Base-by-base conservation (phyloP, 2,888 invertebrate genomes). In the Papilio demoleus region DNA sequence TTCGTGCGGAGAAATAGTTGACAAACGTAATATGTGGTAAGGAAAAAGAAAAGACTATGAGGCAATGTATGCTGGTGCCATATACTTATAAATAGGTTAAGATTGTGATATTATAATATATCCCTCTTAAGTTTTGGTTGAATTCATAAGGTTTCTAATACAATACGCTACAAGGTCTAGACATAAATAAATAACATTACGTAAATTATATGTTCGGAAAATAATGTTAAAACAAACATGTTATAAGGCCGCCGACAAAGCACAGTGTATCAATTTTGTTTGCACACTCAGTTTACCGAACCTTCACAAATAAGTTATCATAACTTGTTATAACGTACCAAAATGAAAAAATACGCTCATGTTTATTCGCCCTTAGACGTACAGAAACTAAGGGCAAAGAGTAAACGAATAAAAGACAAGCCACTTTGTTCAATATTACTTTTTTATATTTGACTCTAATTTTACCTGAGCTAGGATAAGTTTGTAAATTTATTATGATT, bases 231-330 rank as follows among this genome's bases (percentile, higher is more conserved):
- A 36, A 63, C 12, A 27, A 40, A 58, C 27, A 50, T 38, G 12
- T 40, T 59, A 68, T 65, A 65, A 65, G 34, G 22, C 36, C 53
- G 60, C 58, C 62, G 34, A 66, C 45, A 69, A 61, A 61, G 69
- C n/a, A n/a, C 45, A 24, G 61, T 61, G 59, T 84, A 84, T 82
- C 79, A 81, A 78, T 82, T 78, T 81, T 85, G 82, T 85, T 86
- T 82, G 75, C 79, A 71, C 79, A 79, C 80, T 75, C 72, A 80
- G 84, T 81, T 83, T 83, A 77, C 79, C 81, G 81, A 81, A 81
- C 79, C 82, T 79, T 83, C 76, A 77, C 84, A 85, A 88, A 86
- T 85, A 86, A 82, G 82, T 82, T 86, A 86, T 86, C 81, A 83
- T 87, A 86, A 83, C 82, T 84, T 85, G 83, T 82, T 83, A 87